phyloP scores from a whole-genome alignment of 2,797 vertebrate species.

The Gouania willdenowi region DNA sequence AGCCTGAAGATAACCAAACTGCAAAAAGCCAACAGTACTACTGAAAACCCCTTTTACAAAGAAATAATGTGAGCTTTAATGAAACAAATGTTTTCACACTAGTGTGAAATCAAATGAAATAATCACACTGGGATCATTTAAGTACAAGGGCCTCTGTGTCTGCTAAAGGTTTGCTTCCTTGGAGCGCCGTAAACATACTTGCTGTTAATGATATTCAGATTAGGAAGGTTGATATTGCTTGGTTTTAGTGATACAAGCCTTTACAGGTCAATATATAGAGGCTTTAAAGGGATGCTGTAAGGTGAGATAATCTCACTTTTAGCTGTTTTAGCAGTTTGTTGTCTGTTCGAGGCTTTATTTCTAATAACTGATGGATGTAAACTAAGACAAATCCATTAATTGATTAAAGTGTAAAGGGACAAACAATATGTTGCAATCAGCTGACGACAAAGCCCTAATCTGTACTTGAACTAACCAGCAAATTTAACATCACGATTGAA shows the following conservation, averaged over 20 bases:
- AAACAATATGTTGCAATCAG: too few species aligned
- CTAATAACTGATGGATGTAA: too few species aligned
- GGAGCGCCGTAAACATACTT: neutral
- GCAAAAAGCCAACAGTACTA: neutral
- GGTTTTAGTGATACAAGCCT: neutral
- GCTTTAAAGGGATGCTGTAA: too few species aligned
- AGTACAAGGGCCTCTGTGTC: slow-evolving; percentile 14
- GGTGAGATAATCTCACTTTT: too few species aligned
- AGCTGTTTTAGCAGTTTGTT: neutral
- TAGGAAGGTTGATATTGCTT: neutral
- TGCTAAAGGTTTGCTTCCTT: neutral
- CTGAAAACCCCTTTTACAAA: slow-evolving; percentile 11
- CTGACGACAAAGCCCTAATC: too few species aligned
- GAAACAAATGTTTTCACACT: slow-evolving; percentile 27
- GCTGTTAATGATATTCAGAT: slow-evolving; percentile 1
- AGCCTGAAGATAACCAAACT: too few species aligned
- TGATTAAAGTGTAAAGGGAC: too few species aligned
- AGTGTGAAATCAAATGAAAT: slow-evolving; percentile 36
- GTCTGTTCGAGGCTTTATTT: too few species aligned
- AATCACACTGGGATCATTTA: slow-evolving; percentile 26
- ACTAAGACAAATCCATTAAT: too few species aligned
- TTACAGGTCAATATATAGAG: neutral
- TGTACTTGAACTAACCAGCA: too few species aligned
- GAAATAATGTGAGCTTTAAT: slow-evolving; percentile 14
- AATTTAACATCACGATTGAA: too few species aligned